A percentile compares a stretch with the other conserved stretches of the same genome.
Evolutionary conservation across 2,888 invertebrate genomes (phyloP).

Genomic region (Hesperia comma): DNA sequence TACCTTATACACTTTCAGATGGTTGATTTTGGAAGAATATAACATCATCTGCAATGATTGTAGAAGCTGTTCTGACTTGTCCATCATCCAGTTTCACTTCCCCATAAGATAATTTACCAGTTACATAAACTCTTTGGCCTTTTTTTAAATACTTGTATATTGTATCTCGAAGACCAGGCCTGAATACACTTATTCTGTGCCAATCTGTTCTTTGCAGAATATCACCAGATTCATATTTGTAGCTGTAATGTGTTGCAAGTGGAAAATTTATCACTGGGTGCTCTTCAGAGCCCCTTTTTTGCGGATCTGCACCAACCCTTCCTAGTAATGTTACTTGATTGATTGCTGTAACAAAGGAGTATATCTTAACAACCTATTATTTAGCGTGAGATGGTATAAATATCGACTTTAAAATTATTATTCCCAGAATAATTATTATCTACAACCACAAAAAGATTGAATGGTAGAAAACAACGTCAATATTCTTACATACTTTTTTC

Average conservation of each 20-base stretch:
- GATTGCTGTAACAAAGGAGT: slow-evolving; percentile 77
- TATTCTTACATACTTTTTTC: slow-evolving; percentile 68
- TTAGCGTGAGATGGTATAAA: no score
- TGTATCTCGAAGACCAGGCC: slow-evolving; percentile 90
- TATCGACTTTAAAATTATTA: no score
- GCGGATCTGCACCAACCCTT: slow-evolving; percentile 94
- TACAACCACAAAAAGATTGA: no score
- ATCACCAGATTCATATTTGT: slow-evolving; percentile 91
- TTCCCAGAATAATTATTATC: no score
- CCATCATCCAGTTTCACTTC: slow-evolving; percentile 92
- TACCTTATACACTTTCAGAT: slow-evolving; percentile 45
- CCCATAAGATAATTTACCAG: slow-evolving; percentile 92
- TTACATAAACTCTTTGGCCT: slow-evolving; percentile 92
- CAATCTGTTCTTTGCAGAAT: slow-evolving; percentile 94
- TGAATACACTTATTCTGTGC: slow-evolving; percentile 95
- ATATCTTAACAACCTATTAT: neutral
- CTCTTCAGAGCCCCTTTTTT: slow-evolving; percentile 90
- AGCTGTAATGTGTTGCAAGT: slow-evolving; percentile 94
- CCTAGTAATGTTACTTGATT: slow-evolving; percentile 94
- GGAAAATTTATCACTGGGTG: slow-evolving; percentile 96
- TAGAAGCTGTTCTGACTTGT: slow-evolving; percentile 87
- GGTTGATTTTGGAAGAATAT: slow-evolving; percentile 88
- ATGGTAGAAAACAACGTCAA: no score
- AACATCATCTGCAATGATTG: slow-evolving; percentile 94
- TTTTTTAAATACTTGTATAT: slow-evolving; percentile 92